Conservation (phyloP, 2,113 vertebrate genomes). For the Apteryx owenii region DNA sequence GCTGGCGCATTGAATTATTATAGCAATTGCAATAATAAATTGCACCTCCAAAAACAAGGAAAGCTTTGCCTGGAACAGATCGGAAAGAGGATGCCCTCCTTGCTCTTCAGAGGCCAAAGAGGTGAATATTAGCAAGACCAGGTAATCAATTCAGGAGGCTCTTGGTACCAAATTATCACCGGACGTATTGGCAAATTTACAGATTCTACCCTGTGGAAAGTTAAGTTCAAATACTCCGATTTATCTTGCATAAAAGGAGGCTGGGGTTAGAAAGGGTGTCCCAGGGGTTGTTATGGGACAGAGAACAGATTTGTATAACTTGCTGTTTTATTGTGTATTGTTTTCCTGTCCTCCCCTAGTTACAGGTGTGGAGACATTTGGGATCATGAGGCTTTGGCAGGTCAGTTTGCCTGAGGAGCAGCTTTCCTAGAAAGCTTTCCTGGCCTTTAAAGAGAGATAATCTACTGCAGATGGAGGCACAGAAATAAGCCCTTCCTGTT, state of each 20-base stretch:
- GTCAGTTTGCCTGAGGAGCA: not conserved
- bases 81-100: not conserved
- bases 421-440: not conserved
- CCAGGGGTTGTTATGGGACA: not conserved
- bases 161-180: not conserved
- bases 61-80: not conserved
- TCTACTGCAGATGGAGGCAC: not conserved
- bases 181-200: not conserved
- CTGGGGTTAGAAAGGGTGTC: fast-evolving
- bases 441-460: not conserved
- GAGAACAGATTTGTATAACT: not conserved
- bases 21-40: not conserved
- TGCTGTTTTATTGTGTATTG: not conserved
- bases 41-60: not conserved
- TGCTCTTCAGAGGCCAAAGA: not conserved
- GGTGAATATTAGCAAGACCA: not conserved
- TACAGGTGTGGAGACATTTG: not conserved
- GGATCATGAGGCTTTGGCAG: not conserved
- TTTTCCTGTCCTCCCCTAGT: not conserved
- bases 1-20: not conserved
- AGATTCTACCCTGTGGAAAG: not conserved
- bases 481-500: not conserved
- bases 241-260: not conserved
- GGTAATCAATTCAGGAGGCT: not conserved
- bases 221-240: not conserved